phyloP scores from a whole-genome alignment of 1,140 invertebrate species.

The Saccostrea cuccullata region DNA sequence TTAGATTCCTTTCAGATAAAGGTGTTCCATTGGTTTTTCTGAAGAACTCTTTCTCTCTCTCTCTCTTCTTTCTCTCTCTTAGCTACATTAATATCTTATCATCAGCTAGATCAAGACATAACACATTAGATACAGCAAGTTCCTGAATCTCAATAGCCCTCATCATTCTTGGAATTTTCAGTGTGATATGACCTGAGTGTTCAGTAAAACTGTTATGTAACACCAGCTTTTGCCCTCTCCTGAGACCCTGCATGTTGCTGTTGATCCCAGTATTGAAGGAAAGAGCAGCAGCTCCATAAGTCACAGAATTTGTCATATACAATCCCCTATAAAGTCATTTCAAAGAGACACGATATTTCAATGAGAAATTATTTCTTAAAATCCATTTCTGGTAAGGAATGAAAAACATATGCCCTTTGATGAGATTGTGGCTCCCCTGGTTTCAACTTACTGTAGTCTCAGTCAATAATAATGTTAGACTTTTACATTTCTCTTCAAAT shows the following conservation, averaged over 20 bases:
- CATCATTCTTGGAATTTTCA: slow-evolving; percentile 6
- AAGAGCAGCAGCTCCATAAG: too few relatives aligned
- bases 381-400: too few relatives aligned
- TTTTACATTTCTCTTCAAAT: too few relatives aligned
- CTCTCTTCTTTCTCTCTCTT: neutral
- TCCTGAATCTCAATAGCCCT: slow-evolving; percentile 25
- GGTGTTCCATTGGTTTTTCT: neutral
- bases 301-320: too few relatives aligned
- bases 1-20: neutral
- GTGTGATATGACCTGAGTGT: neutral
- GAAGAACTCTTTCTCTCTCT: neutral
- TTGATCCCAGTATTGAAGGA: too few relatives aligned
- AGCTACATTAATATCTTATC: neutral
- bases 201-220: neutral
- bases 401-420: too few relatives aligned
- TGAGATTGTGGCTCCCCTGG: too few relatives aligned
- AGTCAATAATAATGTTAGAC: too few relatives aligned
- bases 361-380: too few relatives aligned
- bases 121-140: slow-evolving; percentile 31
- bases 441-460: too few relatives aligned
- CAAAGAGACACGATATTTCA: too few relatives aligned
- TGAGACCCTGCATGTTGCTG: neutral
- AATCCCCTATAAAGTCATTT: too few relatives aligned
- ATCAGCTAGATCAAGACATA: neutral
- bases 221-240: neutral